Percentiles rank a stretch among this genome's conserved stretches.
phyloP scores from a whole-genome alignment of 2,797 vertebrate genomes.

The Rhincodon typus region DNA sequence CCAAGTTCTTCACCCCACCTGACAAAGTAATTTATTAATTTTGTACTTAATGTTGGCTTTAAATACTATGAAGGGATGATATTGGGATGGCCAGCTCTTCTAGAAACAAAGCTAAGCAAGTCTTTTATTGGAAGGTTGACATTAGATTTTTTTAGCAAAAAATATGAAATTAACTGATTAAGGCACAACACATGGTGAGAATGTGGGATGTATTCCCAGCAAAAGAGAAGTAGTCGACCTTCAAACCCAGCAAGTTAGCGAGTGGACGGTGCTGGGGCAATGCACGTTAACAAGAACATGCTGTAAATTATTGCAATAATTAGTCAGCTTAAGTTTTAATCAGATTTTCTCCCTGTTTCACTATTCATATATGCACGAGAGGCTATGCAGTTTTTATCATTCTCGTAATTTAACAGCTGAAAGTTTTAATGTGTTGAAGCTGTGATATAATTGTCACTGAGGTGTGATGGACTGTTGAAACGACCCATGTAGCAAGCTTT shows the following conservation, averaged over 20 bases:
- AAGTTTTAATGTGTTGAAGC: no score
- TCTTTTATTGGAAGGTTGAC: background rate
- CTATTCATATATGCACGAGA: background rate
- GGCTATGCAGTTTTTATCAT: background rate
- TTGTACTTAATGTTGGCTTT: background rate
- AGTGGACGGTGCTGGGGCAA: no score
- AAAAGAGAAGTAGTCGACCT: background rate
- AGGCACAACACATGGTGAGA: background rate
- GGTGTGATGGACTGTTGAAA: background rate
- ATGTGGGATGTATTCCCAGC: background rate
- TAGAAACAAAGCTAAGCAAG: background rate
- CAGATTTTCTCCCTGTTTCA: background rate
- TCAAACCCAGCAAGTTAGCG: background rate
- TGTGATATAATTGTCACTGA: no score
- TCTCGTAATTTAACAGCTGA: background rate
- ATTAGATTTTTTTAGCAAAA: background rate
- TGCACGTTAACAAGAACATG: background rate
- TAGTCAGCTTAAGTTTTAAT: background rate
- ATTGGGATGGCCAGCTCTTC: background rate
- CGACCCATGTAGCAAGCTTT: background rate
- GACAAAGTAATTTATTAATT: slow-evolving; percentile 72
- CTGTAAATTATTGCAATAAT: background rate
- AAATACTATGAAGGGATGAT: background rate
- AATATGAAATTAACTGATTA: background rate
- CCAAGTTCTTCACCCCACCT: slow-evolving; percentile 87